These are phyloP conservation scores for Anorthoa munda DNA, from an alignment of 2,888 invertebrate genomes.

Conservation along the genomic window DNA sequence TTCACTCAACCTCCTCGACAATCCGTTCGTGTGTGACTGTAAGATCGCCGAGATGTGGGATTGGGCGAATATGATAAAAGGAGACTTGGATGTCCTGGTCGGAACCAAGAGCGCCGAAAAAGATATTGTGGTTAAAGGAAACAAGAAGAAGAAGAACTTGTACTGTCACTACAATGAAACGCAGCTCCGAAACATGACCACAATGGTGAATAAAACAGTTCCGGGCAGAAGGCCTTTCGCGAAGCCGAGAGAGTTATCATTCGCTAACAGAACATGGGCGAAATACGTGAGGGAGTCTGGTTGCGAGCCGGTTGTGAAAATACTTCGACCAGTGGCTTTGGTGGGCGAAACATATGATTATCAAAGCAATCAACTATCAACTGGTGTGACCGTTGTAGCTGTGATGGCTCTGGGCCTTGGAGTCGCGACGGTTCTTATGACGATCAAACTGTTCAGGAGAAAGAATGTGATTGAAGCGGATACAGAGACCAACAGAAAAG, in stretches of 20 bases:
- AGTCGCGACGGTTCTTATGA: slow-evolving; percentile 81
- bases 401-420: slow-evolving; percentile 80
- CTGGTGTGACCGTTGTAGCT: slow-evolving; percentile 81
- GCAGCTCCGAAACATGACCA: slow-evolving; percentile 87
- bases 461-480: slow-evolving; percentile 68
- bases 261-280: slow-evolving; percentile 93
- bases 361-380: slow-evolving; percentile 68
- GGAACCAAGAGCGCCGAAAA: slow-evolving; percentile 92
- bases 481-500: slow-evolving; percentile 81
- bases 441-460: slow-evolving; percentile 79
- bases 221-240: slow-evolving; percentile 90
- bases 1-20: slow-evolving; percentile 92
- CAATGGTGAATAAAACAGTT: slow-evolving; percentile 87
- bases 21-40: slow-evolving; percentile 93
- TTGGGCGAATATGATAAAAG: slow-evolving; percentile 93
- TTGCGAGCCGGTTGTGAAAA: slow-evolving; percentile 90
- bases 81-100: slow-evolving; percentile 92
- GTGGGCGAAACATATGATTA: slow-evolving; percentile 75
- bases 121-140: slow-evolving; percentile 92
- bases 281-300: slow-evolving; percentile 93
- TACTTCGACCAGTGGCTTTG: slow-evolving; percentile 85
- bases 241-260: slow-evolving; percentile 91
- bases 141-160: slow-evolving; percentile 92
- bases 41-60: slow-evolving; percentile 93
- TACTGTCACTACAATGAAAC: slow-evolving; percentile 92